These are phyloP conservation scores for Pollicipes pollicipes DNA, from an alignment of 1,140 invertebrate genomes.

Conservation along the genomic window DNA sequence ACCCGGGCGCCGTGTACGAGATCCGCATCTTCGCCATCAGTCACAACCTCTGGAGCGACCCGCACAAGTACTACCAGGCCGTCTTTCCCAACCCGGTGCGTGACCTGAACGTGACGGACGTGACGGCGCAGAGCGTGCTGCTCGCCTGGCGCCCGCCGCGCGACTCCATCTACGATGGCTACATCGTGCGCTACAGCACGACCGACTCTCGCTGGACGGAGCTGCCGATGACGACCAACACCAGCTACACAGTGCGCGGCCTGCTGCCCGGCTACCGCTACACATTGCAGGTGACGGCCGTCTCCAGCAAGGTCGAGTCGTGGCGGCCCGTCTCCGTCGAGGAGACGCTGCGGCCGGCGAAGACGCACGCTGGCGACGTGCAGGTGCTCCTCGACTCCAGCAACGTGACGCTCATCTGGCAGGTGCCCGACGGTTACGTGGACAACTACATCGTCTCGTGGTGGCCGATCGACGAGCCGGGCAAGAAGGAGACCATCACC, in stretches of 20 bases:
- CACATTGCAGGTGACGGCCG: slow-evolving; percentile 66
- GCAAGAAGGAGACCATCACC: slow-evolving; percentile 13
- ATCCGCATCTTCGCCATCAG: slow-evolving; percentile 75
- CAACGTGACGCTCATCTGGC: slow-evolving; percentile 77
- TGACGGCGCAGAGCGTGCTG: slow-evolving; percentile 56
- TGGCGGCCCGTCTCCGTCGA: slow-evolving; percentile 9
- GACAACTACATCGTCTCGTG: slow-evolving; percentile 42
- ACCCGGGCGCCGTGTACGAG: slow-evolving; percentile 72
- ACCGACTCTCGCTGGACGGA: slow-evolving; percentile 47
- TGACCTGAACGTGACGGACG: slow-evolving; percentile 58
- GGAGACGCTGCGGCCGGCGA: slow-evolving; percentile 29
- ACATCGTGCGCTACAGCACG: slow-evolving; percentile 41
- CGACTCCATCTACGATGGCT: slow-evolving; percentile 59
- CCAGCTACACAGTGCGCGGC: slow-evolving; percentile 62
- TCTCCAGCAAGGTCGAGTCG: slow-evolving; percentile 55
- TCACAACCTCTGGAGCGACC: slow-evolving; percentile 63
- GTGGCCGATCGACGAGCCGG: slow-evolving; percentile 14
- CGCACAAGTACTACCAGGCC: slow-evolving; percentile 69
- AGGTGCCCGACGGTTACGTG: slow-evolving; percentile 59
- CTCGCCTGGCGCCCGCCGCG: slow-evolving; percentile 61
- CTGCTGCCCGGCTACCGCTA: slow-evolving; percentile 75
- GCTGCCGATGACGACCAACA: slow-evolving; percentile 27
- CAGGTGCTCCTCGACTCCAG: slow-evolving; percentile 42
- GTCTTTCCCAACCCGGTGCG: slow-evolving; percentile 65
- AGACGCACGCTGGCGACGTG: not conserved